These are phyloP conservation scores for Cantharis flavilabris DNA, from an alignment of 2,888 invertebrate genomes.

Conservation along the genomic window DNA sequence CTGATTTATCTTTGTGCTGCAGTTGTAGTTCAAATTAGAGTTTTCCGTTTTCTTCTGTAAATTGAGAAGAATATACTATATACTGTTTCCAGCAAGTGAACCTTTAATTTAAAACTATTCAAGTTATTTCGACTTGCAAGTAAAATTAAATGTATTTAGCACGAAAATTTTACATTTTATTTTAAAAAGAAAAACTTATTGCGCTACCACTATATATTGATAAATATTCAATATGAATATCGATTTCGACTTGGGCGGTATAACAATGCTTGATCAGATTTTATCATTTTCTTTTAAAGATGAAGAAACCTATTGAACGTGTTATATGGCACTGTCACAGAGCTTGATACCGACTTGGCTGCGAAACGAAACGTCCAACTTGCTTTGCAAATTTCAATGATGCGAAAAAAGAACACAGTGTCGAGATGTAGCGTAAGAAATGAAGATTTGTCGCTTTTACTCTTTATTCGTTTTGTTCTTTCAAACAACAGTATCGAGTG, in stretches of 20 bases:
- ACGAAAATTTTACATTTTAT: neutral
- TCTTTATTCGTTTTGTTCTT: constrained; percentile 16
- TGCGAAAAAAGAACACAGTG: constrained; percentile 18
- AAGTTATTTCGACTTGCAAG: neutral
- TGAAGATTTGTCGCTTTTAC: constrained; percentile 8
- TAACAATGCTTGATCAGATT: neutral
- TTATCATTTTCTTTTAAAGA: neutral
- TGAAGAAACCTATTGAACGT: constrained; percentile 1
- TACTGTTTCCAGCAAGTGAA: neutral
- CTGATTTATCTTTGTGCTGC: neutral
- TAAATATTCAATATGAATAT: neutral
- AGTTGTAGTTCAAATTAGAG: neutral
- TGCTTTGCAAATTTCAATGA: constrained; percentile 21
- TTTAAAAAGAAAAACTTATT: neutral
- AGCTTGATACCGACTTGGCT: constrained; percentile 18
- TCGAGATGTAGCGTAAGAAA: constrained; percentile 22
- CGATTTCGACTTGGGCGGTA: neutral
- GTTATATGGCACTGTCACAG: constrained; percentile 17
- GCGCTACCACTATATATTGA: neutral
- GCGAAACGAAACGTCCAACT: constrained; percentile 13
- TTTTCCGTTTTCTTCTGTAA: neutral
- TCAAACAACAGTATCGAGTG: constrained; percentile 13
- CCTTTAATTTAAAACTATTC: neutral
- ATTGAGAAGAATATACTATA: neutral
- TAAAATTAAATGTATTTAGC: neutral